phyloP scores from a whole-genome alignment of 1,140 invertebrate genomes.

The Drosophila athabasca region DNA sequence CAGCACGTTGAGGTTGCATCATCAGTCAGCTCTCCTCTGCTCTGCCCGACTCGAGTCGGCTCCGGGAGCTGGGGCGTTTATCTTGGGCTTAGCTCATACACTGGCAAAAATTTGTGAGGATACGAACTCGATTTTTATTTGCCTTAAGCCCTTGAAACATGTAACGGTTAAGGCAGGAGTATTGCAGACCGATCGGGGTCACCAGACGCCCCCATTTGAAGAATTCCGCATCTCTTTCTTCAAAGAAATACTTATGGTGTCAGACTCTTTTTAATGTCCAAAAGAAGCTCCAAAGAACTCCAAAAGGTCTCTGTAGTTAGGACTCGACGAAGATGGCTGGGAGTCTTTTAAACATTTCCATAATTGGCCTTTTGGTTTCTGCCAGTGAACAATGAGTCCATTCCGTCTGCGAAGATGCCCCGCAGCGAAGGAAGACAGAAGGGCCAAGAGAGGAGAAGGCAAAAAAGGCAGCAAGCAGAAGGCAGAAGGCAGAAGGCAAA shows the following conservation, averaged over 20 bases:
- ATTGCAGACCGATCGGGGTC: no score
- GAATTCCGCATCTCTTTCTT: no score
- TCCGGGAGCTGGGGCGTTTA: constrained; percentile 59
- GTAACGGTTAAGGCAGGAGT: no score
- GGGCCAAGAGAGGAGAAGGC: not conserved
- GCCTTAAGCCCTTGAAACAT: no score
- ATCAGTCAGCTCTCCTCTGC: constrained; percentile 2
- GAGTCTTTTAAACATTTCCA: no score
- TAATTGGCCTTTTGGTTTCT: not conserved
- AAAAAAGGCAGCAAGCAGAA: constrained; percentile 6
- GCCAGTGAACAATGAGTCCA: constrained; percentile 19
- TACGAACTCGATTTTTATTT: no score
- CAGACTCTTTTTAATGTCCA: no score
- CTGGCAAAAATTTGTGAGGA: not conserved
- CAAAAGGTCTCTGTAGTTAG: no score
- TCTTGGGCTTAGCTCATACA: constrained; percentile 58
- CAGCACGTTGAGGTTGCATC: constrained; percentile 4
- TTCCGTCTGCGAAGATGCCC: constrained; percentile 19
- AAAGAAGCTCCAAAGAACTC: no score
- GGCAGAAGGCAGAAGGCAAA: constrained; percentile 18
- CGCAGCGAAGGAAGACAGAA: constrained; percentile 18
- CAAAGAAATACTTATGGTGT: no score
- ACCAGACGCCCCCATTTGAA: no score
- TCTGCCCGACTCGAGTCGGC: constrained; percentile 3
- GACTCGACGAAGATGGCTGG: no score